These are phyloP conservation scores for Betta splendens DNA, from an alignment of 2,797 vertebrate species.

Conservation along the genomic window DNA sequence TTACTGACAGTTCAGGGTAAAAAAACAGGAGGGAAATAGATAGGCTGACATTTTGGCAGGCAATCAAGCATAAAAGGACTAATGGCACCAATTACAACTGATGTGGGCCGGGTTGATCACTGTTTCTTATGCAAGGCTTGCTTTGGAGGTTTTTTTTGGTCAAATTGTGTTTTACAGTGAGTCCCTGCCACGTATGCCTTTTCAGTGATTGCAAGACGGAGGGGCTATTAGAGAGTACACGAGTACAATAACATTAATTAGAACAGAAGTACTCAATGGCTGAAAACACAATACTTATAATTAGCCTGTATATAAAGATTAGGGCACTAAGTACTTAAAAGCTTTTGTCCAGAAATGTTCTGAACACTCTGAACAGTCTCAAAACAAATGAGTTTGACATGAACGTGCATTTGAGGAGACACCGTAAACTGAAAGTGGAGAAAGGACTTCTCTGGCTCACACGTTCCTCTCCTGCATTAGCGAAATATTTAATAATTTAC, in stretches of 20 bases:
- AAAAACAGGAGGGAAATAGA: conserved; percentile 48
- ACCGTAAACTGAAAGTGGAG: background rate
- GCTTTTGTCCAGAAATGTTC: background rate
- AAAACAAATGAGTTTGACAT: background rate
- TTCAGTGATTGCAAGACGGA: background rate
- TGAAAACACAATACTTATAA: background rate
- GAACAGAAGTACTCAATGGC: background rate
- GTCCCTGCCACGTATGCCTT: conserved; percentile 18
- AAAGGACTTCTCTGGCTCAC: background rate
- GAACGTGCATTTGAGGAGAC: background rate
- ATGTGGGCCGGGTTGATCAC: conserved; percentile 65
- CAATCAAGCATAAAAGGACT: conserved; percentile 72
- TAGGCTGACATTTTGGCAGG: conserved; percentile 70
- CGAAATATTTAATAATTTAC: background rate
- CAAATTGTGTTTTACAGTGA: conserved; percentile 34
- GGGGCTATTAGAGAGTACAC: conserved; percentile 11
- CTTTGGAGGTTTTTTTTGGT: conserved; percentile 31
- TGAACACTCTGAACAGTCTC: background rate
- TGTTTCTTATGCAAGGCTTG: conserved; percentile 38
- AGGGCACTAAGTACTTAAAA: background rate
- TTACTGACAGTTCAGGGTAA: conserved; percentile 47
- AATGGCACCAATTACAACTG: conserved; percentile 75
- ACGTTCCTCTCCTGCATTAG: background rate
- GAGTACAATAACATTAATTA: conserved; percentile 27
- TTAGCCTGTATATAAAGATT: background rate